phyloP scores from a whole-genome alignment of 1,140 invertebrate species.

The Lucilia cuprina region DNA sequence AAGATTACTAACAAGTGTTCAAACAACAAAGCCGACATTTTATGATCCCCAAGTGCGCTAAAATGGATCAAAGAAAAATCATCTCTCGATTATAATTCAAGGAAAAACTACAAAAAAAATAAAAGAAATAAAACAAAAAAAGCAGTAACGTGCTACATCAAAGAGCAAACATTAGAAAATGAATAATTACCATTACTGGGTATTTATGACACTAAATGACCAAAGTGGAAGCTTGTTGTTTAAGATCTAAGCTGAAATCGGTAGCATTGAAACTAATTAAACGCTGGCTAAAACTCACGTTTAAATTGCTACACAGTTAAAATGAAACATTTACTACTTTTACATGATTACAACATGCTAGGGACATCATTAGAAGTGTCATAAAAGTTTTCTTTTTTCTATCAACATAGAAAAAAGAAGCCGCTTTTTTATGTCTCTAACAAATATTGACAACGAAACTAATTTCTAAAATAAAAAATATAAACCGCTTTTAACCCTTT shows the following conservation, averaged over 20 bases:
- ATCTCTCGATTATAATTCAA: neutral
- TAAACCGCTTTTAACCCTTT: neutral
- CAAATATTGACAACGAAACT: neutral
- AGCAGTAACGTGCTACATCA: neutral
- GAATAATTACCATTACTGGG: neutral
- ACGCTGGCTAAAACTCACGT: neutral
- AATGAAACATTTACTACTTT: neutral
- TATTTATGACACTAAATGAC: constrained; percentile 31
- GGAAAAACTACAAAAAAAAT: neutral
- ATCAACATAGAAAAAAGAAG: constrained; percentile 9
- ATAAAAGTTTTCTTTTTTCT: constrained; percentile 24
- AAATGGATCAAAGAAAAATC: neutral
- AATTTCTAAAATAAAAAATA: neutral
- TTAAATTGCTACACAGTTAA: neutral
- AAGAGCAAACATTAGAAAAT: neutral
- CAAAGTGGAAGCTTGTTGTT: neutral
- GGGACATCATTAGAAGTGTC: constrained; percentile 40
- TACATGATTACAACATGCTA: neutral
- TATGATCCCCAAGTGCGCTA: neutral
- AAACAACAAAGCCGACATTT: constrained; percentile 6
- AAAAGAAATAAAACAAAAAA: neutral
- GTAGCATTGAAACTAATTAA: constrained; percentile 23
- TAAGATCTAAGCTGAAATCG: neutral
- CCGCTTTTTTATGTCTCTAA: neutral
- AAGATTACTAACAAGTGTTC: constrained; percentile 4